Evolutionary conservation across 2,888 invertebrate genomes (phyloP).

Genomic region (Drosophila acutilabella): DNA sequence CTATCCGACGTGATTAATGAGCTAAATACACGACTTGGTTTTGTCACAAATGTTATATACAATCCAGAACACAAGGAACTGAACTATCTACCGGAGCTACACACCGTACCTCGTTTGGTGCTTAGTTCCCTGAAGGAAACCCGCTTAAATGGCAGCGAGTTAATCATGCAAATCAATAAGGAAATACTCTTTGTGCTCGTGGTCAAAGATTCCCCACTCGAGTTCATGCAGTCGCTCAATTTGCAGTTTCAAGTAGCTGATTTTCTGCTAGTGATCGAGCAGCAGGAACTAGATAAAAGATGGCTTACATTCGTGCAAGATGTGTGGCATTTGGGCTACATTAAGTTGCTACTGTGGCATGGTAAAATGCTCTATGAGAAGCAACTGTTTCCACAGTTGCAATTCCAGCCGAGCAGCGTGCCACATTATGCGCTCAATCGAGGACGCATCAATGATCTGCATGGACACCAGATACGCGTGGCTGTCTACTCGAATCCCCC

Average conservation of each 20-base stretch:
- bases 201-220: constrained; percentile 27
- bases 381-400: constrained; percentile 42
- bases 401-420: constrained; percentile 24
- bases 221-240: constrained; percentile 18
- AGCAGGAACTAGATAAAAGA: background rate
- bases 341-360: constrained; percentile 41
- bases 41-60: constrained; percentile 47
- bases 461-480: constrained; percentile 52
- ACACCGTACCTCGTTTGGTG: constrained; percentile 32
- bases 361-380: constrained; percentile 37
- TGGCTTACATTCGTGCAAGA: constrained; percentile 44
- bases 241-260: constrained; percentile 48
- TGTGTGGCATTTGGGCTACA: constrained; percentile 49
- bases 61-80: constrained; percentile 23
- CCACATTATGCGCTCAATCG: constrained; percentile 23
- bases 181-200: constrained; percentile 43
- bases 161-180: constrained; percentile 22
- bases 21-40: constrained; percentile 43
- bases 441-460: constrained; percentile 9
- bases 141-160: constrained; percentile 20
- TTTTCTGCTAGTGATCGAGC: constrained; percentile 44
- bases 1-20: constrained; percentile 40
- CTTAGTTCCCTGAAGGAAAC: constrained; percentile 10
- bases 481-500: constrained; percentile 64
- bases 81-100: constrained; percentile 12